Conservation (phyloP, 2,888 invertebrate genomes). For the Carpatolechia fugitivella region DNA sequence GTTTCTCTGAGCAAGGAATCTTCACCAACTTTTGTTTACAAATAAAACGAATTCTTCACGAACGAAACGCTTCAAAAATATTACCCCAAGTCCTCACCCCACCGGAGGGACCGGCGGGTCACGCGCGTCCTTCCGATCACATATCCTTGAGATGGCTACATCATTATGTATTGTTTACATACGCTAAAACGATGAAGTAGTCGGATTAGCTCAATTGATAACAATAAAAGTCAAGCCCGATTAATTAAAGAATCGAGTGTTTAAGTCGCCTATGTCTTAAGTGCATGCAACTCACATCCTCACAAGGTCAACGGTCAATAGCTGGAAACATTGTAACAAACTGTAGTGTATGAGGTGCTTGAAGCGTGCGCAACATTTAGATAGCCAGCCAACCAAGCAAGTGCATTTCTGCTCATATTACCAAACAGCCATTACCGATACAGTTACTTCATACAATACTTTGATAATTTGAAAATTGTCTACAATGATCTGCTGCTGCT, state of each 20-base stretch:
- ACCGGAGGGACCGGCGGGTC: too few relatives aligned
- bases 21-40: too few relatives aligned
- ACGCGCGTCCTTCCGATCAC: too few relatives aligned
- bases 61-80: too few relatives aligned
- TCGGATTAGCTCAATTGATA: background rate
- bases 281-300: background rate
- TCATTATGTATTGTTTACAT: too few relatives aligned
- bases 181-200: too few relatives aligned
- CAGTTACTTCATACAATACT: too few relatives aligned
- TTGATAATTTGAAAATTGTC: too few relatives aligned
- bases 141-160: too few relatives aligned
- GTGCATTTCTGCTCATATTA: background rate
- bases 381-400: background rate
- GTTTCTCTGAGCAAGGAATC: too few relatives aligned
- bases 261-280: background rate
- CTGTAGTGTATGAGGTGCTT: background rate
- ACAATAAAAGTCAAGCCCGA: background rate
- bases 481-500: too few relatives aligned
- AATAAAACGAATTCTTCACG: background rate
- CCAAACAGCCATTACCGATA: background rate
- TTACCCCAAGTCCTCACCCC: too few relatives aligned
- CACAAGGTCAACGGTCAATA: background rate
- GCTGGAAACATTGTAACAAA: constrained; percentile 1
- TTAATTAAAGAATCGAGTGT: background rate
- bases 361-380: background rate